phyloP scores from a whole-genome alignment of 2,797 vertebrate species.

The Distichodus sexfasciatus region DNA sequence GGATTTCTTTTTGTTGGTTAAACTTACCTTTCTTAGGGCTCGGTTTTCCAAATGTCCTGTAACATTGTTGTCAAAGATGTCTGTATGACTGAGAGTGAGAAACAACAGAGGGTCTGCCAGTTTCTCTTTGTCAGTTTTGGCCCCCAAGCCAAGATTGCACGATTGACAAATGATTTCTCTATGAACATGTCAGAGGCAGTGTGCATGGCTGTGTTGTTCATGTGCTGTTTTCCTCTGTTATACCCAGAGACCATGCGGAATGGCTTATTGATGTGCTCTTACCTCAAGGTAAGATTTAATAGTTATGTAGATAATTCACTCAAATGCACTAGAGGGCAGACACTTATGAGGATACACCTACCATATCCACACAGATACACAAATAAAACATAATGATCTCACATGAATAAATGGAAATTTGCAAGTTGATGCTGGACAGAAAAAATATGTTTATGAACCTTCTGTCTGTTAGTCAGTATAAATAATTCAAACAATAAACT shows the following conservation, averaged over 20 bases:
- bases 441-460: constrained; percentile 20
- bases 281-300: constrained; percentile 89
- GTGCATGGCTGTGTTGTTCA: too few species aligned
- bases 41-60: neutral
- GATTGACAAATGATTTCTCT: constrained; percentile 11
- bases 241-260: constrained; percentile 89
- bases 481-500: constrained; percentile 13
- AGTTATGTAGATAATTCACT: constrained; percentile 6
- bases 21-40: neutral
- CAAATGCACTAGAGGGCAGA: neutral
- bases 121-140: constrained; percentile 1
- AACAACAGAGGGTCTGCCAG: neutral
- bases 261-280: constrained; percentile 98
- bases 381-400: neutral
- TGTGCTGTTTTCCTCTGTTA: constrained; percentile 36
- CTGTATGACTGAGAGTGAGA: neutral
- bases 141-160: neutral
- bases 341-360: neutral
- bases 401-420: constrained; percentile 20
- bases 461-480: neutral
- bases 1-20: constrained; percentile 1
- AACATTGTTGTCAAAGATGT: neutral
- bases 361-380: neutral
- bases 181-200: too few species aligned
- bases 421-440: neutral